Evolutionary conservation across 2,113 vertebrate species (phyloP), one percentile per base, ranked within the genome.

Genomic region (Arizona elegans): DNA sequence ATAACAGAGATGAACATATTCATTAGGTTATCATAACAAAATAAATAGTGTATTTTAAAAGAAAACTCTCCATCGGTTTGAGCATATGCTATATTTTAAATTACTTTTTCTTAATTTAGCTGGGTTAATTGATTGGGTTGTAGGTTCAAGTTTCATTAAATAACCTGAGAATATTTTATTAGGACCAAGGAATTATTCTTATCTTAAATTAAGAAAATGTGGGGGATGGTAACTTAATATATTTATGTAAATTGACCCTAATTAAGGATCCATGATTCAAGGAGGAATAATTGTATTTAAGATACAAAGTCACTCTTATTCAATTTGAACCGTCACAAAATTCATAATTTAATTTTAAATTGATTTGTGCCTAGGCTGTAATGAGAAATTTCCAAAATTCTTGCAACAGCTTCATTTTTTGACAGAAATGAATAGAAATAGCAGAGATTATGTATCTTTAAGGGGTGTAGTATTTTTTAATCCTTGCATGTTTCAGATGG

Each of bases 21-120:
- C 9, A 87, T 90, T 65, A 87, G n/a, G 59, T 65, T 87, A 92
- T 92, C 33, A 19, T 81, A 53, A 92, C 58, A 55, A 38, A 89
- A 92, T 50, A 29, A 87, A 87, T 55, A 38, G 58, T 88, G 87
- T 62, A 56, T 55, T 75, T 89, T 13, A n/a, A 70, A 91, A 86
- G 7, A 81, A 38, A 81, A 88, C 47, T 8, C 12, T 62, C 24
- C 13, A 43, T 86, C 5, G 15, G 29, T 62, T 86, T 56, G 86
- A 62, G 33, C 91, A 70, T 65, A 52, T 33, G 52, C 52, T 58
- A 53, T 13, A 92, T 53, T 87, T 87, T 53, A 38, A 81, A 26
- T 92, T 55, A 38, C 0, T 55, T 65, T 33, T 2, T 33, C 13
- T 8, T 33, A 54, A 11, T 21, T 52, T 87, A 43, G 3, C 8